Conservation (phyloP, 2,113 vertebrate genomes). For the Erythrocercus mccallii region DNA sequence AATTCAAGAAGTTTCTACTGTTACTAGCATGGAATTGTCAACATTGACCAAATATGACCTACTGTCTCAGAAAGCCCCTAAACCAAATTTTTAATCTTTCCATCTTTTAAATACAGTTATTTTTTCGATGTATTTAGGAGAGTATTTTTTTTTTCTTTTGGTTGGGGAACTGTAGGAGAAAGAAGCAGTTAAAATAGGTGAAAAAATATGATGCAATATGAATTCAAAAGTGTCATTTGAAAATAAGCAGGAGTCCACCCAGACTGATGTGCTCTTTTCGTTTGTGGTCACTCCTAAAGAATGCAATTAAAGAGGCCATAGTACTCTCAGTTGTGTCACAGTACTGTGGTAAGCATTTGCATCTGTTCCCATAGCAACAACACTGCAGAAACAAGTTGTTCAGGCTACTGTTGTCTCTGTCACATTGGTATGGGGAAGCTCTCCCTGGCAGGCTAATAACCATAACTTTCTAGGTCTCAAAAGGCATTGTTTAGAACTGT, state of each 20-base stretch:
- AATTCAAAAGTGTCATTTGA: not conserved
- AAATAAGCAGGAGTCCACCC: not conserved
- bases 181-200: not conserved
- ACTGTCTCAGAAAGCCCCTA: not conserved
- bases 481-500: slow-evolving; percentile 36
- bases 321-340: not conserved
- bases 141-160: not conserved
- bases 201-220: not conserved
- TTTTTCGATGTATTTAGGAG: not conserved
- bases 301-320: slow-evolving; percentile 13
- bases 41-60: not conserved
- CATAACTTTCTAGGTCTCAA: slow-evolving; percentile 20
- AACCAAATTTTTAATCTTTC: not conserved
- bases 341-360: not conserved
- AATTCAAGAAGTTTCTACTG: not conserved
- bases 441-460: not conserved
- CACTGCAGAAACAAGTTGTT: slow-evolving; percentile 49
- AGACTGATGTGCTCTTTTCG: not conserved
- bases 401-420: not conserved
- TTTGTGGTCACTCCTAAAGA: not conserved
- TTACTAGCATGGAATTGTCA: not conserved
- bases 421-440: slow-evolving; percentile 22
- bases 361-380: slow-evolving; percentile 61
- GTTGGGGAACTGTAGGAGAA: not conserved
- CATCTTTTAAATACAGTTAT: not conserved